These are phyloP conservation scores for Pomatorhinus ruficollis DNA, from an alignment of 2,113 vertebrate genomes.

Conservation along the genomic window DNA sequence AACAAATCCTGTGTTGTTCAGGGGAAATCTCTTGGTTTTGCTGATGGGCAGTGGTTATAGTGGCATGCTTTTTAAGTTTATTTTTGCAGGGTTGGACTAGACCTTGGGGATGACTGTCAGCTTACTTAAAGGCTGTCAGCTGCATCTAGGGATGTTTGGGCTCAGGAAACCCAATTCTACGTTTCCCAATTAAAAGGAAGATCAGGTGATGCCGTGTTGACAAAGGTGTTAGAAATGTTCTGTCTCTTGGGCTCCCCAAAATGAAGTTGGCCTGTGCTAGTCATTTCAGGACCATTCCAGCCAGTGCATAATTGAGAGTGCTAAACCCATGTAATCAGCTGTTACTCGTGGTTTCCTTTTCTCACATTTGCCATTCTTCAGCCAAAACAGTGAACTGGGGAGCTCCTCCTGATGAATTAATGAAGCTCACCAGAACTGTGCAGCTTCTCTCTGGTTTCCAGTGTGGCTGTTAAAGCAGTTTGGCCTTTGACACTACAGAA, in stretches of 20 bases:
- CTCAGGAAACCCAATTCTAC: not conserved
- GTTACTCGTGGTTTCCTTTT: conserved; percentile 51
- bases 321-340: conserved; percentile 16
- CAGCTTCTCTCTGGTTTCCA: not conserved
- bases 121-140: not conserved
- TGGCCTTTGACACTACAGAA: conserved; percentile 8
- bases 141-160: not conserved
- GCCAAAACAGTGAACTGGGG: not conserved
- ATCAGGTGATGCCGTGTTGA: not conserved
- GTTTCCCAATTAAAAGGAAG: not conserved
- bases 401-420: not conserved
- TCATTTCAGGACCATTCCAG: not conserved
- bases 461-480: not conserved
- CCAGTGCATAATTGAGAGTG: not conserved
- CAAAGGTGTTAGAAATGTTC: not conserved
- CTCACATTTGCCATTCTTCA: not conserved
- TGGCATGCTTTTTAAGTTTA: not conserved
- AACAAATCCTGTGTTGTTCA: conserved; percentile 62
- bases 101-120: not conserved
- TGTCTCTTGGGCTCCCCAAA: not conserved
- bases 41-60: conserved; percentile 41
- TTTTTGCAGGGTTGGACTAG: not conserved
- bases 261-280: not conserved
- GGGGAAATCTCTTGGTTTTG: conserved; percentile 6
- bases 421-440: not conserved